phyloP scores from a whole-genome alignment of 2,888 invertebrate genomes.

The Tuta absoluta region DNA sequence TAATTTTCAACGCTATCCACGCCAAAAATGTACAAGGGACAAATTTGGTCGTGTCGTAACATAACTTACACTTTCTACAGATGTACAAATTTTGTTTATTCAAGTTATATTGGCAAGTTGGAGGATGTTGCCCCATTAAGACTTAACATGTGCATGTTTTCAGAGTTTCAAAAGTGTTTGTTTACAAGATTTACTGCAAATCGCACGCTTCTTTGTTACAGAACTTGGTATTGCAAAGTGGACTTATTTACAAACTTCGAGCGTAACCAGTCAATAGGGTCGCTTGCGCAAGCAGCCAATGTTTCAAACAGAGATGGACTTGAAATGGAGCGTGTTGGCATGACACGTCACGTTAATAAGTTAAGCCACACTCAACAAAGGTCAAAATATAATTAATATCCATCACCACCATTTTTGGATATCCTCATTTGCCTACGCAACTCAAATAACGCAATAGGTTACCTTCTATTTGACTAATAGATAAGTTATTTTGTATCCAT shows the following conservation, averaged over 20 bases:
- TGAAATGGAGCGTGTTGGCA: constrained; percentile 27
- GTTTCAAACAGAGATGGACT: constrained; percentile 12
- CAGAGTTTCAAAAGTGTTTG: constrained; percentile 9
- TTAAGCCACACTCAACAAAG: constrained; percentile 30
- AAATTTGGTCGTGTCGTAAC: not conserved
- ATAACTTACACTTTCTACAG: constrained; percentile 2
- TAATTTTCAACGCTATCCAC: not conserved
- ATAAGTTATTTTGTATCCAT: too few relatives aligned
- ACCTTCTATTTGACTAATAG: too few relatives aligned
- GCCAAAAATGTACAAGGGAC: not conserved
- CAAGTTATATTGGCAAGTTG: constrained; percentile 12
- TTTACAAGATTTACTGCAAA: constrained; percentile 21
- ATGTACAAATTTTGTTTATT: not conserved
- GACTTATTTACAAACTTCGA: constrained; percentile 18
- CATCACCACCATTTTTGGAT: constrained; percentile 24
- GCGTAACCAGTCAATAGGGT: constrained; percentile 7
- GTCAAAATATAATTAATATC: not conserved
- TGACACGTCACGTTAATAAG: constrained; percentile 32
- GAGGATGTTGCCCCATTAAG: constrained; percentile 5
- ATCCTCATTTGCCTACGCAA: constrained; percentile 41
- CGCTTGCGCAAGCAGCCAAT: constrained; percentile 17
- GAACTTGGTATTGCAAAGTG: constrained; percentile 11
- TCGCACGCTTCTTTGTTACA: constrained; percentile 13
- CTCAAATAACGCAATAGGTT: not conserved
- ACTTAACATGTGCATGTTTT: constrained; percentile 2